Base-by-base conservation (phyloP, 2,888 invertebrate genomes). In the Nebria salina region DNA sequence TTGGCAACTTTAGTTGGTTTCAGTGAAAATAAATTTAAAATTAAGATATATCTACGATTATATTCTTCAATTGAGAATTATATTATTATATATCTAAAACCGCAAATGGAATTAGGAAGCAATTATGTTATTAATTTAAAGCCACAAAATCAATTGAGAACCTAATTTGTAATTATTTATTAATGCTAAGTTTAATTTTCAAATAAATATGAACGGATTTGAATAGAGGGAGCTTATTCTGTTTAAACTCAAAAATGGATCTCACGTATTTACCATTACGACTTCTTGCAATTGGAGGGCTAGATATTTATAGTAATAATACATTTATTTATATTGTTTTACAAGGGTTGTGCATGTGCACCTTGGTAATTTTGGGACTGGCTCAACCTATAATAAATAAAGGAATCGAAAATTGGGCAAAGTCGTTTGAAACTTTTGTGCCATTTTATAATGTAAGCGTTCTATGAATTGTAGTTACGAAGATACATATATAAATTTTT, bases 231-330 rank as follows among this genome's bases (percentile, higher is more conserved):
- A 54, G 13, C 3, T 54, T 54, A 54, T 70, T 70, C n/a, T 70
- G 25, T 26, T 25, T 26, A 15, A 70, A 15, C 1, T 5, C 25
- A 25, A 70, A 5, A 70, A 70, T 70, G 70, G 70, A 70, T 25
- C 70, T 70, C 34, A 43, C 54, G 25, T 42, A 75, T 13, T 64
- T 43, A 9, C 75, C 75, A 64, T 75, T 75, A 26, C 64, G 13
- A 75, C 20, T 75, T 3, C 26, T 75, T 25, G n/a, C 54, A 20
- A 26, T 72, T 41, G 72, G 72, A 41, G 72, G 72, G 6, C 72
- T 26, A n/a, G 2, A 26, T 25, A 72, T 72, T 26, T 7, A 26
- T 13, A 72, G 42, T 7, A 72, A 72, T 34, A 8, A 72, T 72
- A n/a, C 42, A 72, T n/a, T 72, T 41, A 41, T 72, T 72, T 41